Evolutionary conservation across 2,113 vertebrate species (phyloP), one percentile per base, ranked within the genome.

Genomic region (Capreolus pygargus): DNA sequence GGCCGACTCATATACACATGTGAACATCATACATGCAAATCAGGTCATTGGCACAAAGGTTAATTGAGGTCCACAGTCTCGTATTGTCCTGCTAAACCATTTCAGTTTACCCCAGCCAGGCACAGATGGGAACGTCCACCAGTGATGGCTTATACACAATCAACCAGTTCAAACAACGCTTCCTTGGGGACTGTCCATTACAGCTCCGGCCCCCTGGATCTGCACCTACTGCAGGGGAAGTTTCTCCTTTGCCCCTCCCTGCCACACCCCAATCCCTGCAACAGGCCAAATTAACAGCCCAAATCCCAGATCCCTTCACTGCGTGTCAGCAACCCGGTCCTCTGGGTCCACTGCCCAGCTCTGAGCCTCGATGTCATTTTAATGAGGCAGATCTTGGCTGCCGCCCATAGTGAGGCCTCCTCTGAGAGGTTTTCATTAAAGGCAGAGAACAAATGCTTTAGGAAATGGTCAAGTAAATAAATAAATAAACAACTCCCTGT

Each of bases 381-480:
- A 92, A 96, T 11, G 28, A 89, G 91, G 78, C 79, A 89, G 61
- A 91, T 58, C 88, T 89, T 96, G 83, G 93, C 86, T 70, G 21
- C 17, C 43, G 83, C 60, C 70, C 83, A 25, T 9, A 6, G 16
- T 45, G 19, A 55, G 54, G 19, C 81, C 84, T 91, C 90, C 76
- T 89, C 58, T 60, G 58, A 96, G 76, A 94, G 90, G 47, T 93
- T 97, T 97, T 96, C 94, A 96, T 96, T 89, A 86, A 94, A 89
- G 70, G 25, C 17, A 90, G 47, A 89, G 47, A 55, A 82, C 39
- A 89, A 88, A 57, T 36, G 57, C 39, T 93, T 96, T 95, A 86
- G 90, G 64, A 82, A 96, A 21, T 30, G 23, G 70, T 45, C 52
- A 55, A 17, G 13, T 43, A 83, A 88, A 89, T 55, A 94, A 92